Conservation (phyloP, 2,113 vertebrate genomes). For the Seriola rivoliana region DNA sequence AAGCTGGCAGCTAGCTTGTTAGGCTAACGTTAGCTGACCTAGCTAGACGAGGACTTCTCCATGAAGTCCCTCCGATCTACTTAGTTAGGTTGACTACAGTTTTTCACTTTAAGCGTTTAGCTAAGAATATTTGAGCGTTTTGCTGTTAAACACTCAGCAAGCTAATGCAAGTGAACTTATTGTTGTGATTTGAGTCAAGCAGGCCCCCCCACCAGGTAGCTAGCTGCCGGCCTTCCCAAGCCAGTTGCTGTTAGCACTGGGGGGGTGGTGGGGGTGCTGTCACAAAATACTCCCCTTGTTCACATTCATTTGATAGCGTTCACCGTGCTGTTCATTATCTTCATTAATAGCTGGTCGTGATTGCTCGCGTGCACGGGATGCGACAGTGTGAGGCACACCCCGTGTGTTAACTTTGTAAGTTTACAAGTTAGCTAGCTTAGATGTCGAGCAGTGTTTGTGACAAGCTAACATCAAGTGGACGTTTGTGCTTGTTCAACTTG, state of each 20-base stretch:
- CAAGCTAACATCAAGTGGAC: conserved; percentile 40
- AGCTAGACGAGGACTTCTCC: conserved; percentile 14
- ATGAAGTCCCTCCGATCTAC: neutral
- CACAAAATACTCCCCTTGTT: conserved; percentile 15
- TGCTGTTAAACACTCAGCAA: neutral
- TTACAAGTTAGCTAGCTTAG: conserved; percentile 22
- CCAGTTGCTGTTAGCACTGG: conserved; percentile 33
- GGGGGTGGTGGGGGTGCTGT: conserved; percentile 21
- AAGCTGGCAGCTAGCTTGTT: conserved; percentile 74
- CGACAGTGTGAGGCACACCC: conserved; percentile 10
- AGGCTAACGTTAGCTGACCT: conserved; percentile 70
- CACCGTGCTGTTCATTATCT: neutral
- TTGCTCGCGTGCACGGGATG: neutral
- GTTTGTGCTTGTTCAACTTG: conserved; percentile 6
- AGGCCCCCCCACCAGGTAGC: conserved; percentile 52
- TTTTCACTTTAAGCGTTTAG: neutral
- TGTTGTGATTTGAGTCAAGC: conserved; percentile 59
- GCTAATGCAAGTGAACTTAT: conserved; percentile 36
- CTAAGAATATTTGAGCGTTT: neutral
- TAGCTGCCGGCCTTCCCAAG: conserved; percentile 69
- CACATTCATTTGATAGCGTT: neutral
- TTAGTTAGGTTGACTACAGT: neutral
- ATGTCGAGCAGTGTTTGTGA: conserved; percentile 30
- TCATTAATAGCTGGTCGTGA: neutral
- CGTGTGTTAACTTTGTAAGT: conserved; percentile 28